Base-by-base conservation (phyloP, 2,113 vertebrate genomes). In the Bufo gargarizans region DNA sequence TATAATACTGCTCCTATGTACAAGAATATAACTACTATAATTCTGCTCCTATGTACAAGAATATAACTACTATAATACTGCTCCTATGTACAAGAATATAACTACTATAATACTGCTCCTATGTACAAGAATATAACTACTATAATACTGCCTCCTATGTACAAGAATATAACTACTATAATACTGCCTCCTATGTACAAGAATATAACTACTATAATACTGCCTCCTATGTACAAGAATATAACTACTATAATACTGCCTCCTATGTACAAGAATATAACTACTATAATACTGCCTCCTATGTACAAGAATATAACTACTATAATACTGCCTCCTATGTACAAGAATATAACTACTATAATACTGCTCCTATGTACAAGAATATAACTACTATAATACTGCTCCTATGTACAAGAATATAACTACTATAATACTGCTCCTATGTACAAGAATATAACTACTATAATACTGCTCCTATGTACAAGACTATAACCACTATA, bases 291-390 rank as follows among this genome's bases (percentile, higher is more conserved):
- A 71, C 67, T 71, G n/a, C n/a, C 56, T 13, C 69, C 69, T 72
- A 72, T 72, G 6, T 72, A 45, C 69, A 45, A 45, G 69, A 72
- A 72, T 72, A 72, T 72, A 72, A 72, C 69, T 72, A 72, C 69
- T 72, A 72, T 72, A 72, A 72, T 72, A 72, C 69, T 72, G 33
- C 43, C 22, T 12, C 69, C 69, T 72, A 76, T 76, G 12, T 76
- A 76, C 45, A 49, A 49, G 72, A 49, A 76, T 76, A 49, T 76
- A 76, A 76, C 72, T 49, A 76, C 72, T 76, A 76, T 76, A 76
- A 76, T 76, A 76, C 72, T 76, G 72, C 43, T 19, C 59, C 59
- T 61, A 61, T 61, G 59, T 61, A 61, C 16, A 61, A 19, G 59
- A 61, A 61, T 61, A 61, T 61, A 33, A 69, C 16, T 20, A 43